Conservation (phyloP, 2,888 invertebrate species). For the Drosophila longiperda region DNA sequence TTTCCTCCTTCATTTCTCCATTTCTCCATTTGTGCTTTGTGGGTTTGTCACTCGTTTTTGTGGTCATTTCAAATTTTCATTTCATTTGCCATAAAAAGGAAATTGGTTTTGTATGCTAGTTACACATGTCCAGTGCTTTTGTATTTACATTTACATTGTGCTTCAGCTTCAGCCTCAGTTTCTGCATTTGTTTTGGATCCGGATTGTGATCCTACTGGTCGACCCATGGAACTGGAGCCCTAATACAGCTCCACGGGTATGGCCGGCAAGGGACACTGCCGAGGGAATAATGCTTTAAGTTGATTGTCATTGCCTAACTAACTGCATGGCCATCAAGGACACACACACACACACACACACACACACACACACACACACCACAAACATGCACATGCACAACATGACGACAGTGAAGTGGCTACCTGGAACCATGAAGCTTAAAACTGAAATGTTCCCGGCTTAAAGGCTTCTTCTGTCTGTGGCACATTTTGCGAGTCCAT, state of each 20-base stretch:
- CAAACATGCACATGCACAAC: conserved; percentile 5
- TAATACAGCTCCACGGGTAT: neutral
- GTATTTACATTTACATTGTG: conserved; percentile 18
- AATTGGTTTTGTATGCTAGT: conserved; percentile 77
- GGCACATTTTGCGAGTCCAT: conserved; percentile 33
- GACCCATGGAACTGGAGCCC: conserved; percentile 13
- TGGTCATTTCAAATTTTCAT: conserved; percentile 81
- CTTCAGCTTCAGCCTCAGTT: neutral
- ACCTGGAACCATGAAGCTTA: conserved; percentile 33
- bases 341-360: conserved; percentile 21
- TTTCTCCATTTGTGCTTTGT: conserved; percentile 3
- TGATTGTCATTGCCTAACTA: conserved; percentile 59
- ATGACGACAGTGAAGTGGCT: conserved; percentile 34
- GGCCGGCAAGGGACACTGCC: neutral
- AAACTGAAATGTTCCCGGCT: conserved; percentile 47
- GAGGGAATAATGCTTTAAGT: conserved; percentile 32
- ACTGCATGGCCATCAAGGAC: conserved; percentile 33
- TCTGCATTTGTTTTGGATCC: conserved; percentile 3
- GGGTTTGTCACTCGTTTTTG: conserved; percentile 67
- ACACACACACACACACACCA: neutral
- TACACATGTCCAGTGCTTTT: conserved; percentile 41
- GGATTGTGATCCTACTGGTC: neutral
- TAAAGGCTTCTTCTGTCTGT: conserved; percentile 43
- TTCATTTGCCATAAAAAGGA: conserved; percentile 81
- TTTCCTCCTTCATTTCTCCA: neutral